Evolutionary conservation across 2,113 vertebrate genomes (phyloP).

Genomic region (Pachyramphus minor): DNA sequence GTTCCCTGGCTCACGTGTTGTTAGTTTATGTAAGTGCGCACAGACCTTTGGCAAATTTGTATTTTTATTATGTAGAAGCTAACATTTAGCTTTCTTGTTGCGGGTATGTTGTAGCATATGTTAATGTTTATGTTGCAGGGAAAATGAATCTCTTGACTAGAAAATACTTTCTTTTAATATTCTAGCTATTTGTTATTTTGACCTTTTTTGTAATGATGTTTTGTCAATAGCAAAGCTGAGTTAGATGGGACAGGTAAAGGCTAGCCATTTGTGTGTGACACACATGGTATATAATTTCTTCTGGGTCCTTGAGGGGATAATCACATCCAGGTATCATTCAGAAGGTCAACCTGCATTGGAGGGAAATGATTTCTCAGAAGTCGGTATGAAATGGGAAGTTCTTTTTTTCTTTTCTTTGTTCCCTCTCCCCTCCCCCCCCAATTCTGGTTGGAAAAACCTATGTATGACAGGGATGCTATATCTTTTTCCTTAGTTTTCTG

Average conservation of each 20-base stretch:
- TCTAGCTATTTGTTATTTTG: slow-evolving; percentile 49
- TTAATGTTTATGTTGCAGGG: slow-evolving; percentile 23
- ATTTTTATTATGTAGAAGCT: slow-evolving; percentile 51
- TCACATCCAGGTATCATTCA: not conserved
- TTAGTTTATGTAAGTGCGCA: slow-evolving; percentile 29
- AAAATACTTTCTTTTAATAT: slow-evolving; percentile 26
- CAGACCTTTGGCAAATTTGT: slow-evolving; percentile 52
- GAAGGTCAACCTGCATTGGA: slow-evolving; percentile 4
- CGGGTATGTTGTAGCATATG: slow-evolving; percentile 44
- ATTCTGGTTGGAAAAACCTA: not conserved
- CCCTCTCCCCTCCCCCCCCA: fast-evolving
- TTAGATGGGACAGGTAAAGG: not conserved
- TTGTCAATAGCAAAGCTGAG: slow-evolving; percentile 19
- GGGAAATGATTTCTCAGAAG: not conserved
- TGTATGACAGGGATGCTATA: not conserved
- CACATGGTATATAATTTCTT: not conserved
- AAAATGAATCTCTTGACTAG: slow-evolving; percentile 41
- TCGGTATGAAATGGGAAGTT: not conserved
- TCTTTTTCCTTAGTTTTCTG: not conserved
- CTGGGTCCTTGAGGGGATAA: slow-evolving; percentile 6
- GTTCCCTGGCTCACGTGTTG: slow-evolving; percentile 13
- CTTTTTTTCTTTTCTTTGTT: not conserved
- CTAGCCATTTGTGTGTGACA: slow-evolving; percentile 7
- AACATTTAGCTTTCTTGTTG: slow-evolving; percentile 55
- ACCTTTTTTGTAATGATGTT: slow-evolving; percentile 50